Evolutionary conservation across 1,140 invertebrate species (phyloP).

Genomic region (Lanistes nyassanus): DNA sequence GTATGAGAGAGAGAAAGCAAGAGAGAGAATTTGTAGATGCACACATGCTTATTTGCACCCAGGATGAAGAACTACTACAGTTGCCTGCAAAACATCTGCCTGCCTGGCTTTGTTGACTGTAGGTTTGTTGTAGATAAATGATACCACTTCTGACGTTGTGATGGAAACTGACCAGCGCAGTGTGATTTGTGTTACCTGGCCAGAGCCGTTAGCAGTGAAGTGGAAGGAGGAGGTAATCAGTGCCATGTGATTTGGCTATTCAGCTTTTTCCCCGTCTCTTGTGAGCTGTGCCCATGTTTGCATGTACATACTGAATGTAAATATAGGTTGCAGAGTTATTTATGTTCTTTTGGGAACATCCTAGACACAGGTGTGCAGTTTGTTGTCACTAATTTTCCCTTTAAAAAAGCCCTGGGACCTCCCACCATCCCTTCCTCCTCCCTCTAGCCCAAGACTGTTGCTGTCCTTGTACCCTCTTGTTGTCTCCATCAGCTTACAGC

Average conservation of each 20-base stretch:
- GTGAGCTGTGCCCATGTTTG: neutral
- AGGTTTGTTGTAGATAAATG: constrained; percentile 9
- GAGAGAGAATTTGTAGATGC: no score
- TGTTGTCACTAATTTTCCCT: neutral
- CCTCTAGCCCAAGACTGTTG: neutral
- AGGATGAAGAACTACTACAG: no score
- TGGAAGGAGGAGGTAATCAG: no score
- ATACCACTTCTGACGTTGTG: neutral
- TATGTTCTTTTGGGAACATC: constrained; percentile 16
- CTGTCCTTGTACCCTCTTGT: neutral
- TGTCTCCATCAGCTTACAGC: neutral
- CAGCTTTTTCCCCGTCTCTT: neutral
- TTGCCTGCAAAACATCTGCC: no score
- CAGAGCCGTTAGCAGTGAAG: neutral
- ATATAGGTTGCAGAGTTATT: constrained; percentile 25
- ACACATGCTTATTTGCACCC: no score
- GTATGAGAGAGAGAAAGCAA: no score
- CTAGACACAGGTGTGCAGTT: neutral
- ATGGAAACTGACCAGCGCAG: neutral
- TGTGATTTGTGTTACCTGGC: constrained; percentile 11
- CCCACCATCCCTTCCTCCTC: neutral
- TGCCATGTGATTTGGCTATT: constrained; percentile 12
- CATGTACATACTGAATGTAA: constrained; percentile 20
- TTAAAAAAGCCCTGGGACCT: neutral
- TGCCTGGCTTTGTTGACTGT: no score